Conservation (phyloP, 2,797 vertebrate species). For the Gambusia yucatana region DNA sequence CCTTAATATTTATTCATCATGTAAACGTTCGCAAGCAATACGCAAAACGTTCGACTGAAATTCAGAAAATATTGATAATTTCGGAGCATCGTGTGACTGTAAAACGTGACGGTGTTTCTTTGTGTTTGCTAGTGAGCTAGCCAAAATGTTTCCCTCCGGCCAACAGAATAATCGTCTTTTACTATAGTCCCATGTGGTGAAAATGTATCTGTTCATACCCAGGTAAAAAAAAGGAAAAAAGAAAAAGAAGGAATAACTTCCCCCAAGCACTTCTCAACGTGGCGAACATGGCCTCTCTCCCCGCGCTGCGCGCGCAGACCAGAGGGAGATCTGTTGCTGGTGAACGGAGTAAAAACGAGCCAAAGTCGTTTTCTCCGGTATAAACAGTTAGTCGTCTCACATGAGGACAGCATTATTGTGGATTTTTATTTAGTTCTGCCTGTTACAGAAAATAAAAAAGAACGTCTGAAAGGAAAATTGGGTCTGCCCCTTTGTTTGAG, state of each 20-base stretch:
- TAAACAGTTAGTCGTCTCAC: constrained; percentile 77
- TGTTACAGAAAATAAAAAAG: constrained; percentile 74
- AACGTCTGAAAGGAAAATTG: constrained; percentile 59
- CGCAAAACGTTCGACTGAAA: neutral
- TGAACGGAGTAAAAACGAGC: constrained; percentile 74
- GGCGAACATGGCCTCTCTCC: constrained; percentile 27
- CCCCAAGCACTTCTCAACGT: constrained; percentile 5
- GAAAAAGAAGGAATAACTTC: neutral
- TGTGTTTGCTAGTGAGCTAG: neutral
- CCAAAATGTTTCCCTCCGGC: neutral
- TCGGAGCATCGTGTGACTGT: too few relatives aligned
- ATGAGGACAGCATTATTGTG: constrained; percentile 76
- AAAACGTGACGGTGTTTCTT: neutral
- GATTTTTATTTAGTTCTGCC: constrained; percentile 73
- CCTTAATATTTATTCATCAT: neutral
- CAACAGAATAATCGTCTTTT: neutral
- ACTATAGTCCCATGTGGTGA: constrained; percentile 2
- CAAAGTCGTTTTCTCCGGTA: constrained; percentile 73
- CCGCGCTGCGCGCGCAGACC: constrained; percentile 30
- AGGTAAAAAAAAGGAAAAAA: constrained; percentile 2
- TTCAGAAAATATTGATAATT: neutral
- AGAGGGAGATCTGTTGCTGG: constrained; percentile 72
- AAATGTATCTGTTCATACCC: constrained; percentile 26
- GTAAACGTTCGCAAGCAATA: neutral
- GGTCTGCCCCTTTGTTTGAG: constrained; percentile 66